Evolutionary conservation across 2,797 vertebrate genomes (phyloP), one percentile per base, ranked within the genome.

Genomic region (Cyclura pinguis): DNA sequence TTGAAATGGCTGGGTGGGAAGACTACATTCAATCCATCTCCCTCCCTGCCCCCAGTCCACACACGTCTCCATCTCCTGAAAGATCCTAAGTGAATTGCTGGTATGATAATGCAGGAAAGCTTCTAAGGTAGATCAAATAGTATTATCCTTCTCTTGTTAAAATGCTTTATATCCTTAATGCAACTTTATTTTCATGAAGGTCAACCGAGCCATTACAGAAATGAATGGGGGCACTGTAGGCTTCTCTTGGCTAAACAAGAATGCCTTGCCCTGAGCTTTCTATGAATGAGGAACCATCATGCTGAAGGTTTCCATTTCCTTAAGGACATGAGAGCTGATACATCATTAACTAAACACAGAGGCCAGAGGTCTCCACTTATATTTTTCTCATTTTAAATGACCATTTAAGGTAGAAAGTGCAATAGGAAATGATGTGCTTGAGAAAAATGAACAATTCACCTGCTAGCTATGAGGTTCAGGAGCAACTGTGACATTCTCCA

Each of bases 1-100:
- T 72, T 69, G 29, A 35, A 13, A 5, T 29, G 87, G 64, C 0
- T 0, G 0, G 0, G 78, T 85, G 80, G 35, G 87, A 72, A 81
- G 2, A 32, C 3, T 24, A 86, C 72, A 12, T 81, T 38, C 74
- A 57, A 18, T 55, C 9, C 0, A 0, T 91, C 24, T 32, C 32
- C 57, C 69, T 24, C 14, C 77, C 20, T 82, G 18, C n/a, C 13
- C 55, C 16, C 73, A 62, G 22, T 6, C 27, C 74, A 67, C 57
- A 50, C 89, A 85, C 64, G 84, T 92, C 90, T 94, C 88, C n/a
- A 72, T 92, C 76, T 86, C 52, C 4, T 0, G 84, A 80, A 85
- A 88, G 38, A 83, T 89, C 85, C 0, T 1, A 72, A 92, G 88
- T 85, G 78, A 92, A 93, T 78, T 89, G 62, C 89, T 88, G 86